Evolutionary conservation across 2,888 invertebrate species (phyloP).

Genomic region (Drosophila austrosaltans): DNA sequence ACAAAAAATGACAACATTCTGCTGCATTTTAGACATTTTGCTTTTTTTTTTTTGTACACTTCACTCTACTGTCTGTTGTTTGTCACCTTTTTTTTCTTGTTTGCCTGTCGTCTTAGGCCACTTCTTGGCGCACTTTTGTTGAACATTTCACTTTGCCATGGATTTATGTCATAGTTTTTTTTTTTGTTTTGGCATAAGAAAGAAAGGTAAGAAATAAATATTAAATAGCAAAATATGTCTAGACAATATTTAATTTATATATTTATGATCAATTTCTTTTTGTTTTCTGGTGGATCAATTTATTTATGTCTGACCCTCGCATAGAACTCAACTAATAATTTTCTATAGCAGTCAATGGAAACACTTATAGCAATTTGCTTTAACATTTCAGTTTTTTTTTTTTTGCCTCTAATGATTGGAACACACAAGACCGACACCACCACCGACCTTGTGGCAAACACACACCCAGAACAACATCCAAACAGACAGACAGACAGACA

Average conservation of each 20-base stretch:
- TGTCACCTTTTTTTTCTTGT: conserved; percentile 24
- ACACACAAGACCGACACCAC: background rate
- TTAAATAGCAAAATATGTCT: background rate
- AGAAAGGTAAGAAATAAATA: background rate
- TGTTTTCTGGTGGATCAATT: no score
- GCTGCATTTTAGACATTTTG: conserved; percentile 54
- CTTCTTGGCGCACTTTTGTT: conserved; percentile 56
- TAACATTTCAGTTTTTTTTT: background rate
- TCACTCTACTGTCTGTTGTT: conserved; percentile 34
- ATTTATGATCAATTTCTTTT: background rate
- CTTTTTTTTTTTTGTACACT: conserved; percentile 18
- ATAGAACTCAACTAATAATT: background rate
- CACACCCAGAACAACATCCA: background rate
- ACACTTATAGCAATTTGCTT: conserved; percentile 8
- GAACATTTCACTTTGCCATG: conserved; percentile 66
- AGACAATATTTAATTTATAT: background rate
- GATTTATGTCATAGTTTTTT: conserved; percentile 59
- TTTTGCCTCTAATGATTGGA: background rate
- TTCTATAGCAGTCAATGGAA: background rate
- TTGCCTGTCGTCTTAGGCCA: conserved; percentile 46
- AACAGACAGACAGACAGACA: background rate
- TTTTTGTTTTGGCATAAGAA: background rate
- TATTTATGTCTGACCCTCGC: background rate
- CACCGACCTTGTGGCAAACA: background rate
- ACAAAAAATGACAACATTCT: conserved; percentile 61